Evolutionary conservation across 2,113 vertebrate species (phyloP).

Genomic region (Paedocypris sp.): DNA sequence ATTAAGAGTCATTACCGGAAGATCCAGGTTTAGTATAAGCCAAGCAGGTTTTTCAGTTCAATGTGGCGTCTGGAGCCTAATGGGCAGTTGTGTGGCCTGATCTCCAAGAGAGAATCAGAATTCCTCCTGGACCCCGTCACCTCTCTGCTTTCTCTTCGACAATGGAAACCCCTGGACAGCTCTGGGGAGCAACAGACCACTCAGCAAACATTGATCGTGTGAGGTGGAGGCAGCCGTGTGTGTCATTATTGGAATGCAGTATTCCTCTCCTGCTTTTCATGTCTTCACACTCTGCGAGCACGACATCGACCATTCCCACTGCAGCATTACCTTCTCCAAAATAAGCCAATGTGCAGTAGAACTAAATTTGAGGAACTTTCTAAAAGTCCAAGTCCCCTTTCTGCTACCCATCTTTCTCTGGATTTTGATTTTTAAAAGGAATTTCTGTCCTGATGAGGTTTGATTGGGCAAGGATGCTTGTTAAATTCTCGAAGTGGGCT

Average conservation of each 20-base stretch:
- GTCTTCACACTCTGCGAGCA: conserved; percentile 13
- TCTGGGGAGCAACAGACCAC: conserved; percentile 3
- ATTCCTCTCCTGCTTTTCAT: conserved; percentile 12
- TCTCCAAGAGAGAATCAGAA: too few relatives aligned
- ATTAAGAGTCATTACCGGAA: conserved; percentile 6
- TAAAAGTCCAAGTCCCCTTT: too few relatives aligned
- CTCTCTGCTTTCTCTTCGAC: conserved; percentile 2
- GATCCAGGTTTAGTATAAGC: background rate
- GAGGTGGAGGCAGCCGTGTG: conserved; percentile 12
- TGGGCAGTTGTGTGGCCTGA: background rate
- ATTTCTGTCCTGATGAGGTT: too few relatives aligned
- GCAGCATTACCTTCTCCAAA: background rate
- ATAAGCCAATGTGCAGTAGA: background rate
- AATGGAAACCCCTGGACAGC: background rate
- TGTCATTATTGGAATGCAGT: conserved; percentile 14
- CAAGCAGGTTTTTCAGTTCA: background rate
- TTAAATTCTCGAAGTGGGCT: too few relatives aligned
- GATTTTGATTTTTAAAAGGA: too few relatives aligned
- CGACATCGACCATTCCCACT: conserved; percentile 3
- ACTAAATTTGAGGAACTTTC: conserved; percentile 8
- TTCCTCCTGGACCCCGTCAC: background rate
- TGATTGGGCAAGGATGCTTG: too few relatives aligned
- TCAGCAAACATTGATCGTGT: conserved; percentile 7
- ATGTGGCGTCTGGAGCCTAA: background rate
- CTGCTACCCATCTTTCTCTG: too few relatives aligned